These are phyloP conservation scores for Hiodon tergisus DNA, from an alignment of 2,113 vertebrate genomes.

Conservation along the genomic window DNA sequence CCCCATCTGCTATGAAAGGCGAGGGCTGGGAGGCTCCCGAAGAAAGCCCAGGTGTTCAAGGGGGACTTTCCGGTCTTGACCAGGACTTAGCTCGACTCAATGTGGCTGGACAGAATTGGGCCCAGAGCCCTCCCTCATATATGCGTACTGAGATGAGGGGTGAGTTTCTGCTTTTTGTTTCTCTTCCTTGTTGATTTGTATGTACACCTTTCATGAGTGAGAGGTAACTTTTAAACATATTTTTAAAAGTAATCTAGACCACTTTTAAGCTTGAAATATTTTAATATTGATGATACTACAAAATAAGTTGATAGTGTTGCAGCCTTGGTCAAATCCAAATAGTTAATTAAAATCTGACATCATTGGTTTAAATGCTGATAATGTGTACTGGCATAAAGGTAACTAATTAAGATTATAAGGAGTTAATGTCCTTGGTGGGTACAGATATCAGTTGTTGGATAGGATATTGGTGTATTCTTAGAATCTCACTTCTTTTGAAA, in stretches of 20 bases:
- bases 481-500: no score
- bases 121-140: constrained; percentile 74
- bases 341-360: no score
- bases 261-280: background rate
- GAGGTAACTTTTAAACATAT: background rate
- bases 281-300: no score
- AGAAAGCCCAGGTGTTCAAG: constrained; percentile 46
- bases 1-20: constrained; percentile 38
- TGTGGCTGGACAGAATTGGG: constrained; percentile 79
- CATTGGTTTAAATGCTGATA: no score
- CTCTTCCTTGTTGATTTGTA: background rate
- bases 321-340: no score
- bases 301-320: background rate
- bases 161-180: constrained; percentile 44
- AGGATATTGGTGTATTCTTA: no score
- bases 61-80: constrained; percentile 66
- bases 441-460: no score
- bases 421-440: no score
- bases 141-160: constrained; percentile 79
- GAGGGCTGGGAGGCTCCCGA: constrained; percentile 50
- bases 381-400: no score
- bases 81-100: constrained; percentile 80
- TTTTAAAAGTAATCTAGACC: background rate
- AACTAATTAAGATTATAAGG: no score
- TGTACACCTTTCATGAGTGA: background rate